A percentile compares a stretch with the other conserved stretches of the same genome.
Evolutionary conservation across 1,140 invertebrate species (phyloP).

Genomic region (Asobara japonica): DNA sequence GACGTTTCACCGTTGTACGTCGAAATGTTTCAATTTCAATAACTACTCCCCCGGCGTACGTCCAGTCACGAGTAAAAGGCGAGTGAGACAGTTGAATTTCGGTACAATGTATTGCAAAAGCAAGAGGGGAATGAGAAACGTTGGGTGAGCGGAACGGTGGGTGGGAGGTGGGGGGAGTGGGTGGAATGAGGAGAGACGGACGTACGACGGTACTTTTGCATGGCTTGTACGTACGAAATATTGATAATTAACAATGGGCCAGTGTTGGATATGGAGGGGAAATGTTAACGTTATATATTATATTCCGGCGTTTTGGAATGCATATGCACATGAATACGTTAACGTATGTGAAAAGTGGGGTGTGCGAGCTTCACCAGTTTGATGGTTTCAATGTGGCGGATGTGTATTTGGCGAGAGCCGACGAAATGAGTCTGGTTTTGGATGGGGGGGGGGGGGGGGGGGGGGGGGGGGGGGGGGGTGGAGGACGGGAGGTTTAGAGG

Average conservation of each 20-base stretch:
- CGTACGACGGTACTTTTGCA: slow-evolving; percentile 47
- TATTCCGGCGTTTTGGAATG: slow-evolving; percentile 41
- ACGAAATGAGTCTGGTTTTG: slow-evolving; percentile 22
- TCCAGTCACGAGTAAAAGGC: slow-evolving; percentile 32
- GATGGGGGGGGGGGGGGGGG: background rate
- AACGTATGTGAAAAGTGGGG: slow-evolving; percentile 31
- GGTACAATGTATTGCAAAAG: slow-evolving; percentile 17
- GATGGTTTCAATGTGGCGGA: slow-evolving; percentile 21
- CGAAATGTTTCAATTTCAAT: slow-evolving; percentile 68
- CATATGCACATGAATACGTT: slow-evolving; percentile 32
- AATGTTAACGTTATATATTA: slow-evolving; percentile 22
- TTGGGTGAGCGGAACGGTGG: slow-evolving; percentile 30
- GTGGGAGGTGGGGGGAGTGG: slow-evolving; percentile 32
- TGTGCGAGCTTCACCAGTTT: slow-evolving; percentile 17
- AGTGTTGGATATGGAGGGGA: slow-evolving; percentile 43
- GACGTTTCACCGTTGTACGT: slow-evolving; percentile 37
- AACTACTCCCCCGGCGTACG: slow-evolving; percentile 63
- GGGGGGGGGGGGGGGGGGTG: background rate
- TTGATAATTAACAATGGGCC: slow-evolving; percentile 66
- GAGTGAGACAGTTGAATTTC: slow-evolving; percentile 28
- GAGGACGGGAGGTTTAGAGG: slow-evolving; percentile 15
- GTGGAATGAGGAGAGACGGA: background rate
- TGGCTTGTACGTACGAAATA: slow-evolving; percentile 55
- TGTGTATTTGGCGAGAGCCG: slow-evolving; percentile 30
- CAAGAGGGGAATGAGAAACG: slow-evolving; percentile 46